phyloP scores from a whole-genome alignment of 2,113 vertebrate species.

The Otus sunia region DNA sequence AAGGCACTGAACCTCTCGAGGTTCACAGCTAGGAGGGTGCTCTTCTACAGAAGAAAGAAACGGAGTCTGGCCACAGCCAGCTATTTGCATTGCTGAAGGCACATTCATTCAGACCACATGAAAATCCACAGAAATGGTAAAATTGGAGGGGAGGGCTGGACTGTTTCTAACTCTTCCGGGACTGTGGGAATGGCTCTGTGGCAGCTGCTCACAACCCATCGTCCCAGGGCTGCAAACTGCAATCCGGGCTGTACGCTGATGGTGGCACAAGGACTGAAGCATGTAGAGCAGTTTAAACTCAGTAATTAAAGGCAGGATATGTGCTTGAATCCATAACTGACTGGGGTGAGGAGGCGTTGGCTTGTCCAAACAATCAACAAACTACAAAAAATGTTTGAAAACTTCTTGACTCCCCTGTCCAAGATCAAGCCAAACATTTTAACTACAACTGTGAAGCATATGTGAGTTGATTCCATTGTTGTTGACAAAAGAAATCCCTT shows the following conservation, averaged over 20 bases:
- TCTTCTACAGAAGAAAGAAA: background rate
- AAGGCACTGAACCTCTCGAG: background rate
- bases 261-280: background rate
- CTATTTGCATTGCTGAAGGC: background rate
- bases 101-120: background rate
- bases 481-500: background rate
- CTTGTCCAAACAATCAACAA: background rate
- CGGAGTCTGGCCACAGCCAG: background rate
- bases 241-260: background rate
- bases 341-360: background rate
- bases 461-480: background rate
- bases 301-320: background rate
- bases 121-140: background rate
- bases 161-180: background rate
- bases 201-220: background rate
- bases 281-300: background rate
- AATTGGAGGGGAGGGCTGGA: background rate
- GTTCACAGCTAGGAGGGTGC: background rate
- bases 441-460: background rate
- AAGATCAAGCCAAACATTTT: background rate
- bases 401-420: background rate
- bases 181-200: fast-evolving
- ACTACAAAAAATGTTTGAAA: background rate
- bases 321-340: background rate
- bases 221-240: background rate